These are phyloP conservation scores for Bothrops jararaca DNA, from an alignment of 2,113 vertebrate genomes.

Conservation along the genomic window DNA sequence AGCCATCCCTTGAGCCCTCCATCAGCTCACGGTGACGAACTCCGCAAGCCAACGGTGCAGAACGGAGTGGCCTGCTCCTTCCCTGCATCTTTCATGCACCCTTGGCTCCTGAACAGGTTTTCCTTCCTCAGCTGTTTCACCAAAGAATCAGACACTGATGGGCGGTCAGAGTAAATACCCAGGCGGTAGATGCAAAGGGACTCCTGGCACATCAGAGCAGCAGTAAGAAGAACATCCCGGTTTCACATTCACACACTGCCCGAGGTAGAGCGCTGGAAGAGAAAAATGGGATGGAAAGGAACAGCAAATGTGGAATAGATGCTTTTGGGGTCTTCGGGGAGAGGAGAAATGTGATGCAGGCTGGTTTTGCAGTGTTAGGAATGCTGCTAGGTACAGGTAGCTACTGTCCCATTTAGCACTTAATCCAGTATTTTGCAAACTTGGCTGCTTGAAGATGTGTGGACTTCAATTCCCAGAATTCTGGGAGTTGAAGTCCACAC, in stretches of 20 bases:
- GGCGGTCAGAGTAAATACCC: not conserved
- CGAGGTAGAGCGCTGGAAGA: not conserved
- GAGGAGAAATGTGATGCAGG: not conserved
- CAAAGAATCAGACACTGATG: not conserved
- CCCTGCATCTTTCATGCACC: not conserved
- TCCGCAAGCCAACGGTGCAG: not conserved
- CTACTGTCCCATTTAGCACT: not conserved
- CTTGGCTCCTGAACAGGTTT: not conserved
- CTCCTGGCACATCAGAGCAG: not conserved
- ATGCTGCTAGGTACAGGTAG: not conserved
- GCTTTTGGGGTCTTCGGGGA: not conserved
- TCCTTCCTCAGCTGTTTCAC: not conserved
- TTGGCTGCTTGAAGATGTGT: not conserved
- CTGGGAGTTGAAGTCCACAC: not conserved
- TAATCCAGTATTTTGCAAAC: not conserved
- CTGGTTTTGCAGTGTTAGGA: not conserved
- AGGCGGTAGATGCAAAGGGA: not conserved
- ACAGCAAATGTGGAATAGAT: not conserved
- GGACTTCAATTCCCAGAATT: not conserved
- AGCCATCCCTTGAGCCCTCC: not conserved
- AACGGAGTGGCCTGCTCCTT: not conserved
- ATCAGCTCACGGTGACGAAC: not conserved
- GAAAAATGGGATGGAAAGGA: not conserved
- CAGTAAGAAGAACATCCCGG: not conserved
- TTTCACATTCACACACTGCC: not conserved